These are phyloP conservation scores for Antigone vipio DNA, from an alignment of 2,113 vertebrate species.

Conservation along the genomic window DNA sequence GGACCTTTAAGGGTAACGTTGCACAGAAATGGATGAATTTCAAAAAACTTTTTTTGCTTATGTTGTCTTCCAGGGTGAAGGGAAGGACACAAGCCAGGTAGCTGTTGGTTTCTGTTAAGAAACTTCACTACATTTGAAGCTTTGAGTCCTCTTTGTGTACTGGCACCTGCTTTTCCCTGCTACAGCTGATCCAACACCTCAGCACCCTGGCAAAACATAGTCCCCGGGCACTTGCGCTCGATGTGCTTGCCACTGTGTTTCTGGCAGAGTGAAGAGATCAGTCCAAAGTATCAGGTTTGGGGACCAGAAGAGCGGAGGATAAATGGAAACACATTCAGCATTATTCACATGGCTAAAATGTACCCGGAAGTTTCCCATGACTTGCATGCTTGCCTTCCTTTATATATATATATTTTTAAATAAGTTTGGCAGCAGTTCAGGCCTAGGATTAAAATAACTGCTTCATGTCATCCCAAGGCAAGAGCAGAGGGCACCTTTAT, in stretches of 20 bases:
- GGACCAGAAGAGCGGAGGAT: background rate
- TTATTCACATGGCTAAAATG: background rate
- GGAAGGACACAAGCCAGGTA: background rate
- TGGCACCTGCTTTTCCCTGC: background rate
- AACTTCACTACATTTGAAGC: background rate
- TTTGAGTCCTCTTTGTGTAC: background rate
- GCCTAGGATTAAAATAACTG: background rate
- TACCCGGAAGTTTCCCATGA: background rate
- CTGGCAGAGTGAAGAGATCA: background rate
- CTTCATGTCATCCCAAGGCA: background rate
- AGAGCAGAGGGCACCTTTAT: background rate
- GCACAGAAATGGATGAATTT: background rate
- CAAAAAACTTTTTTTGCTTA: background rate
- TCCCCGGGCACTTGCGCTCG: background rate
- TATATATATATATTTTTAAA: background rate
- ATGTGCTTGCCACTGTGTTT: background rate
- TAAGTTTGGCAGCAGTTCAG: background rate
- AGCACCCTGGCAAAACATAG: background rate
- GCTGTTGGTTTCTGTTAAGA: background rate
- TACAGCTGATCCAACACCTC: background rate
- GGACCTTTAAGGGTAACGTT: background rate
- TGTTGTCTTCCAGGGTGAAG: background rate
- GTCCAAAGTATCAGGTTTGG: background rate
- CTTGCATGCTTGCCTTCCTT: background rate
- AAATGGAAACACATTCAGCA: background rate